Evolutionary conservation across 2,888 invertebrate genomes (phyloP), one percentile per base, ranked within the genome.

Genomic region (Seira sanloemensis): DNA sequence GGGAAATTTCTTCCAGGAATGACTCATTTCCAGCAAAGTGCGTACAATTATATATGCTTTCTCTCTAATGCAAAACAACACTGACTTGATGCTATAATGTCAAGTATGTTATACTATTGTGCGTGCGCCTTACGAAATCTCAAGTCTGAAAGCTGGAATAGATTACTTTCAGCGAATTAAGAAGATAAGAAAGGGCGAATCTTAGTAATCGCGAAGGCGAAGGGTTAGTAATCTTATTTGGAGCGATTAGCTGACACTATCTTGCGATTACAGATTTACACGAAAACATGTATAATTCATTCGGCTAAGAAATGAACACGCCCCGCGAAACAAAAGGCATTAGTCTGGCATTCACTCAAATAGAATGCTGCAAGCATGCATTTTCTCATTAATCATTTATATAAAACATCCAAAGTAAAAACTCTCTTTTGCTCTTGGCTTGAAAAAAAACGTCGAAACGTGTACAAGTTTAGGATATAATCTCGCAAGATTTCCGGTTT

Each of bases 141-240:
- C 12, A 37, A 9, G 5, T 37, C 37, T 9, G 12, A 37, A 12
- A 12, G 5, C 12, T 37, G 12, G 37, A 37, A 37, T 12, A 37
- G 37, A 74, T 58, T 74, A 74, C 58, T 62, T 74, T 62, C 58
- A 58, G 27, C 24, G 58, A 74, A 74, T 74, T 74, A 74, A 27
- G n/a, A 16, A 74, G 74, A 74, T 74, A 74, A 74, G 74, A 26
- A 27, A n/a, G n/a, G n/a, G n/a, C n/a, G n/a, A n/a, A n/a, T n/a
- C n/a, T n/a, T n/a, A n/a, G n/a, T n/a, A n/a, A n/a, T n/a, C n/a
- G n/a, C n/a, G n/a, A n/a, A n/a, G n/a, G n/a, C n/a, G n/a, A n/a
- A n/a, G n/a, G n/a, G n/a, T n/a, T n/a, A 27, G 27, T 74, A 74
- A 74, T 74, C 74, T 23, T 27, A 73, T 72, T 46, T 54, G 58